Evolutionary conservation across 2,113 vertebrate genomes (phyloP), one percentile per base, ranked within the genome.

Genomic region (Casuarius casuarius): DNA sequence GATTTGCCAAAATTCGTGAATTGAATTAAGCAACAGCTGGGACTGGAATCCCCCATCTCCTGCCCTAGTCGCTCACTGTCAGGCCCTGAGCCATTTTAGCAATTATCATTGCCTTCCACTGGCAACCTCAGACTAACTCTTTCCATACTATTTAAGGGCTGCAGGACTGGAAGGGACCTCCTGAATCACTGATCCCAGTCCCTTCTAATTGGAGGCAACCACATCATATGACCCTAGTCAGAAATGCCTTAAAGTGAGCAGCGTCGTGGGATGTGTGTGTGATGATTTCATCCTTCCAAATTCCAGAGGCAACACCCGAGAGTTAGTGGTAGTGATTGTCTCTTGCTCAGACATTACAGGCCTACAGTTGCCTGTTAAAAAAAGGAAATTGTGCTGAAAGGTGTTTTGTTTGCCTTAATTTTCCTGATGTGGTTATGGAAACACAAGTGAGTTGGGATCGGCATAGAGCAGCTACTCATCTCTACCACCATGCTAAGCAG

Each of bases 201-300:
- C 59, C 48, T 88, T 70, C 92, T 89, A 44, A 90, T 90, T 95
- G 95, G 88, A 95, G 38, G 51, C 68, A 94, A 67, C 82, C 72
- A 74, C 92, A 93, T 92, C 88, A 75, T 48, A 70, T 86, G 83
- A 96, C 77, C 38, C 90, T 88, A 93, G 85, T 96, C 85, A 95
- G 92, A 97, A 93, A 78, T 81, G 85, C 82, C 88, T 94, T 82
- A 87, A 95, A 95, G 51, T 65, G 61, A 93, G 54, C 1, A 1
- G 71, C 21, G 35, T 96, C 78, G 46, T 87, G 67, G 94, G 87
- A 83, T 1, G 38, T 49, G 28, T 1, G n/a, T 49, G 31, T 89
- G 89, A 63, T 97, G 96, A 94, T 91, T 97, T 95, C 89, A 94
- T 91, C 71, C 78, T 91, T 92, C 81, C 78, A 94, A 31, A 97